Conservation (phyloP, 2,797 vertebrate species). For the Acomys russatus region DNA sequence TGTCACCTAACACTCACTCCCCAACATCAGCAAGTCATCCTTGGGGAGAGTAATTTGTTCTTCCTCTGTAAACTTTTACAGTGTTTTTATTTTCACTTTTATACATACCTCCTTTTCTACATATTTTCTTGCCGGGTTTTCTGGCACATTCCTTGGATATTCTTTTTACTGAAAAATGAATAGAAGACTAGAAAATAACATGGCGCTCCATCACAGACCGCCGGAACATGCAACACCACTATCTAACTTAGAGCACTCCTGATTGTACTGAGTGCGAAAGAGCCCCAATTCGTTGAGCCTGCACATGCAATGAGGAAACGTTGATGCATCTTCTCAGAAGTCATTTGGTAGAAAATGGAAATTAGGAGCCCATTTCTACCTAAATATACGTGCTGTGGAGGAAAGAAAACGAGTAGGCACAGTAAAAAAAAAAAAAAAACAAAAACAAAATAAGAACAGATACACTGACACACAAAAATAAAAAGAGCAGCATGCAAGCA, state of each 20-base stretch:
- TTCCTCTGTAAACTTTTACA: conserved; percentile 84
- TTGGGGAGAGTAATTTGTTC: conserved; percentile 76
- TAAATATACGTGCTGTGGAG: conserved; percentile 91
- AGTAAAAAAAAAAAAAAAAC: conserved; percentile 68
- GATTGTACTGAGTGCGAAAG: conserved; percentile 90
- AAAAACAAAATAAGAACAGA: conserved; percentile 72
- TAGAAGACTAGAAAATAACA: conserved; percentile 99
- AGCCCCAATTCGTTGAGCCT: conserved; percentile 91
- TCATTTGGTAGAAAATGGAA: conserved; percentile 89
- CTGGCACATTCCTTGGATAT: conserved; percentile 98
- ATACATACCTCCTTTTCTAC: conserved; percentile 99
- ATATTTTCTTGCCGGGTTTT: conserved; percentile 98
- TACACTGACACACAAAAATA: conserved; percentile 87
- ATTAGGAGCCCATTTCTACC: conserved; percentile 90
- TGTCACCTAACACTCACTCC: conserved; percentile 85
- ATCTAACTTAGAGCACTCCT: conserved; percentile 91
- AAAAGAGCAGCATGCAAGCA: conserved; percentile 93
- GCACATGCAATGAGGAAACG: conserved; percentile 94
- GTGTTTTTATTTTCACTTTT: conserved; percentile 88
- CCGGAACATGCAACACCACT: conserved; percentile 95
- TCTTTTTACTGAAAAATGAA: conserved; percentile 99
- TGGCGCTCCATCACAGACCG: conserved; percentile 96
- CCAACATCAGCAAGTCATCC: conserved; percentile 86
- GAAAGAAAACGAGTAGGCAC: conserved; percentile 84
- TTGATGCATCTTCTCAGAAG: conserved; percentile 94